Evolutionary conservation across 2,888 invertebrate genomes (phyloP).

Genomic region (Blastobasis adustella): DNA sequence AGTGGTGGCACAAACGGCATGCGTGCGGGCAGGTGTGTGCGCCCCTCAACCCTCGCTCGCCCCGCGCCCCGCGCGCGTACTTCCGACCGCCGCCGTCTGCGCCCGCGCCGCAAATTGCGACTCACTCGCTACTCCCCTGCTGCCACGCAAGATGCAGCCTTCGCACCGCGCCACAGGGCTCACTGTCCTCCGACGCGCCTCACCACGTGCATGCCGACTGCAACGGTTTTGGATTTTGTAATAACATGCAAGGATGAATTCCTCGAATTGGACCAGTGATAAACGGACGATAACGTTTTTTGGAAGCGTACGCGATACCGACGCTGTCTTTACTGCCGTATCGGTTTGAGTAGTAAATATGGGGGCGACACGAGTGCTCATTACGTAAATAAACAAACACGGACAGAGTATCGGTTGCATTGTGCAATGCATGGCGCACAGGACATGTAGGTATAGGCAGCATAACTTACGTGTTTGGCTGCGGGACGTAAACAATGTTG

Average conservation of each 20-base stretch:
- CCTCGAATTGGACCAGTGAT: constrained; percentile 7
- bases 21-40: constrained; percentile 48
- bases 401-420: constrained; percentile 44
- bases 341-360: no score
- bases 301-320: no score
- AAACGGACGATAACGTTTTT: neutral
- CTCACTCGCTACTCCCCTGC: constrained; percentile 15
- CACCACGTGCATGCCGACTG: constrained; percentile 36
- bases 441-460: neutral
- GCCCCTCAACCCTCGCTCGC: constrained; percentile 26
- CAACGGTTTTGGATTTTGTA: constrained; percentile 44
- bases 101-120: constrained; percentile 29
- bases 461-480: neutral
- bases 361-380: no score
- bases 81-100: constrained; percentile 26
- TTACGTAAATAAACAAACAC: constrained; percentile 50
- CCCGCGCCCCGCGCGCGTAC: constrained; percentile 19
- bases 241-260: neutral
- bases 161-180: neutral
- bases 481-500: constrained; percentile 8
- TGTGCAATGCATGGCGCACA: constrained; percentile 31
- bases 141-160: neutral
- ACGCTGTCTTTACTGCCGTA: no score
- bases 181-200: constrained; percentile 10
- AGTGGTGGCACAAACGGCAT: constrained; percentile 34